Conservation (phyloP, 1,140 invertebrate genomes). For the Olivierus martensii region DNA sequence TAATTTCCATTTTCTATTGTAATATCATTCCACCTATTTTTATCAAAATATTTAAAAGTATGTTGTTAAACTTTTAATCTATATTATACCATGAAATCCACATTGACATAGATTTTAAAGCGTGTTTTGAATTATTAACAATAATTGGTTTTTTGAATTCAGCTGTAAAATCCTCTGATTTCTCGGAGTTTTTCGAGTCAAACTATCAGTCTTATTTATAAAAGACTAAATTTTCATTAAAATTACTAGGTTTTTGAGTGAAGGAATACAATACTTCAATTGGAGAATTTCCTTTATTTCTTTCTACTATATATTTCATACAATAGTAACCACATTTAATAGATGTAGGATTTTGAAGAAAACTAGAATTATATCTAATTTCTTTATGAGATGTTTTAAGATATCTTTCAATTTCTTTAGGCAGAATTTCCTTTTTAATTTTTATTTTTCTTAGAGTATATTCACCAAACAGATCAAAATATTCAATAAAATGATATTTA, state of each 20-base stretch:
- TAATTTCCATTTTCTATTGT: too few relatives aligned
- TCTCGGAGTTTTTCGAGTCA: neutral
- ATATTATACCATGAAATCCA: neutral
- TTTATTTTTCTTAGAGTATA: neutral
- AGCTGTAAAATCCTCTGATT: constrained; percentile 2
- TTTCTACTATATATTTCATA: constrained; percentile 6
- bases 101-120: neutral
- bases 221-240: neutral
- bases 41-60: neutral
- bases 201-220: neutral
- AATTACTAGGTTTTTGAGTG: neutral
- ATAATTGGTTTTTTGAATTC: neutral
- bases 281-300: neutral
- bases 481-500: constrained; percentile 4
- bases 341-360: neutral
- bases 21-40: too few relatives aligned
- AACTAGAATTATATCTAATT: neutral
- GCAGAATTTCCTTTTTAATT: too few relatives aligned
- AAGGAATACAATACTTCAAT: neutral
- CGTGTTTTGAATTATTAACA: neutral
- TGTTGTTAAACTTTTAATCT: neutral
- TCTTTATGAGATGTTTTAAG: neutral
- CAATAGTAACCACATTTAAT: constrained; percentile 3
- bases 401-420: neutral
- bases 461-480: constrained; percentile 4